Base-by-base conservation (phyloP, 2,888 invertebrate genomes). In the Anoncus sp. region DNA sequence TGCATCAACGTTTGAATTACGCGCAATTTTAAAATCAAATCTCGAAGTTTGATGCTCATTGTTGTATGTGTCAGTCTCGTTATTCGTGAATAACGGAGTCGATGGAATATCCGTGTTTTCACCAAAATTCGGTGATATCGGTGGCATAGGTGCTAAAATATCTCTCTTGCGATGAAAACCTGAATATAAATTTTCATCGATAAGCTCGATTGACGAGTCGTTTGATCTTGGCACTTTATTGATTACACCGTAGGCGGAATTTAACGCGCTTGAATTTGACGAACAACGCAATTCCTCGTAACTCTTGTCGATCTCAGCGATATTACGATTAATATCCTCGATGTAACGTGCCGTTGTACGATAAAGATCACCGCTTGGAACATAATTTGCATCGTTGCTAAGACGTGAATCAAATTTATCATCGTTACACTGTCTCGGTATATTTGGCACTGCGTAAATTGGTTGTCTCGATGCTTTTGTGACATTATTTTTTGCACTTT, bases 221-320 rank as follows among this genome's bases (percentile, higher is more conserved):
- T 62, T 77, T 0, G 75, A 70, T 53, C 84, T 85, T 1, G 82
- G 74, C 16, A 88, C 81, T 67, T 85, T 87, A 14, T 87, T 87
- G 62, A 88, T 87, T 20, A 87, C 83, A 0, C 89, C 89, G 51
- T 89, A 88, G 6, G 81, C 80, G 0, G 82, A 80, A 38, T 84
- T 81, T 38, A 65, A 47, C 3, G 74, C 60, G 51, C 84, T 85
- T 16, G 81, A 77, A 16, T 71, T 79, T 6, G 77, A 76, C 3
- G 83, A 81, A 27, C 83, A 82, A 14, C 86, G 81, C 10, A 88
- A 74, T 51, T 87, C 87, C 65, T 88, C 89, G 80, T 87, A 88
- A 24, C 87, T 90, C 62, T 89, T 87, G 51, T 90, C 89, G 62
- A 90, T 89, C 73, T 90, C 89, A 0, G 90, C 90, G 12, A 90